Base-by-base conservation (phyloP, 2,888 invertebrate genomes). In the Boloria selene region DNA sequence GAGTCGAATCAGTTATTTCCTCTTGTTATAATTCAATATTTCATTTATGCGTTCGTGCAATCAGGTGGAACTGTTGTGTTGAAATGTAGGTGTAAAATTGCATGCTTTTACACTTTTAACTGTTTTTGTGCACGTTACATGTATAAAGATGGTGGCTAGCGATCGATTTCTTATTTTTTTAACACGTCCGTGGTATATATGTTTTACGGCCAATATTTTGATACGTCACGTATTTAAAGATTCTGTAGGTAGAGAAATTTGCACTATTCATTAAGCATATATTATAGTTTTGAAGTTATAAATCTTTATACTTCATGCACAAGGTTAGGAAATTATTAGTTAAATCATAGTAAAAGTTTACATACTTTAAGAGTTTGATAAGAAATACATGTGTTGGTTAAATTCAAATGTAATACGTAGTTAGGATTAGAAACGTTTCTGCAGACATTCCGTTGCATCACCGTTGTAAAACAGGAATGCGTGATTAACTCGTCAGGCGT, bases 401-500 rank as follows among this genome's bases (percentile, higher is more conserved):
- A 17, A 58, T 61, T 45, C 38, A 22, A 22, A 22, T 22, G 22
- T 22, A 22, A 26, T 50, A 18, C 31, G 45, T 53, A 62, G 52
- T 64, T 65, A 61, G 49, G 47, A 51, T 54, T 62, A 53, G 64
- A 69, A 70, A 61, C 62, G 64, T 64, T 69, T 66, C 61, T 54
- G 68, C 70, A 69, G 70, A 50, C 66, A 70, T 77, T 73, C 74
- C 60, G 73, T 79, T 79, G 75, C 74, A 74, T 76, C 72, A 77
- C 45, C 55, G 73, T 75, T 77, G 78, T 75, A 76, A 72, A 81
- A 76, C 74, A 73, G 65, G 72, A 75, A 79, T 79, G 79, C 80
- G 77, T 84, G 79, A 84, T 84, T 81, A 77, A 79, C 73, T 81
- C 78, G 76, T 79, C 80, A 77, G 64, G 55, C 59, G 76, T 66